Evolutionary conservation across 1,140 invertebrate genomes (phyloP).

Genomic region (Achatina immaculata): DNA sequence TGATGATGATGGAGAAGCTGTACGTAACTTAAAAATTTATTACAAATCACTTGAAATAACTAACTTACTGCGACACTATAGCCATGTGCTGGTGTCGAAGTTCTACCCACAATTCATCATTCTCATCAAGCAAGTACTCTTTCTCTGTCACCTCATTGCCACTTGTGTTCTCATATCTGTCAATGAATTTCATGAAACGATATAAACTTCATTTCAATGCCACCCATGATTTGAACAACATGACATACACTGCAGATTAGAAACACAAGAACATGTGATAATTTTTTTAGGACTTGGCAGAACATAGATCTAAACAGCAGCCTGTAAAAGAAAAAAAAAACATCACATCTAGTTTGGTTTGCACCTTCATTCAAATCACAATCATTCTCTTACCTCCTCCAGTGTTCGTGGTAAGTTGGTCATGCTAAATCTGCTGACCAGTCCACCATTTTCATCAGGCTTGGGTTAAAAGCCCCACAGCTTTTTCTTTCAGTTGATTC

Average conservation of each 20-base stretch:
- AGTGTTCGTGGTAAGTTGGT: background rate
- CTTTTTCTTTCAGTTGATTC: background rate
- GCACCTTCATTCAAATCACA: background rate
- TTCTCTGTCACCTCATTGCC: slow-evolving; percentile 78
- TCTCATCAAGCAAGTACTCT: slow-evolving; percentile 98
- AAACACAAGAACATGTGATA: background rate
- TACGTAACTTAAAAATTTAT: no score
- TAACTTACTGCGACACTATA: slow-evolving; percentile 90
- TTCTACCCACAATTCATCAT: slow-evolving; percentile 99
- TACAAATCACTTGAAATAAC: no score
- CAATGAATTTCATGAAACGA: background rate
- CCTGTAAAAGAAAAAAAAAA: background rate
- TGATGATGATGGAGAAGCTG: no score
- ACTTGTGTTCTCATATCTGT: slow-evolving; percentile 81
- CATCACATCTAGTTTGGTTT: background rate
- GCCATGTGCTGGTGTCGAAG: slow-evolving; percentile 99
- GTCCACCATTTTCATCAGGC: background rate
- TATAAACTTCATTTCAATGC: background rate
- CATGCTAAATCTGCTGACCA: background rate
- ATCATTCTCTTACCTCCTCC: background rate
- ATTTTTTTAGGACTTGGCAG: background rate
- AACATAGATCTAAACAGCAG: background rate
- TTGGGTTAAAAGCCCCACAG: background rate
- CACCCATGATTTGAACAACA: background rate
- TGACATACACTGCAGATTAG: background rate